Conservation (phyloP, 2,113 vertebrate genomes). For the Zeus faber region DNA sequence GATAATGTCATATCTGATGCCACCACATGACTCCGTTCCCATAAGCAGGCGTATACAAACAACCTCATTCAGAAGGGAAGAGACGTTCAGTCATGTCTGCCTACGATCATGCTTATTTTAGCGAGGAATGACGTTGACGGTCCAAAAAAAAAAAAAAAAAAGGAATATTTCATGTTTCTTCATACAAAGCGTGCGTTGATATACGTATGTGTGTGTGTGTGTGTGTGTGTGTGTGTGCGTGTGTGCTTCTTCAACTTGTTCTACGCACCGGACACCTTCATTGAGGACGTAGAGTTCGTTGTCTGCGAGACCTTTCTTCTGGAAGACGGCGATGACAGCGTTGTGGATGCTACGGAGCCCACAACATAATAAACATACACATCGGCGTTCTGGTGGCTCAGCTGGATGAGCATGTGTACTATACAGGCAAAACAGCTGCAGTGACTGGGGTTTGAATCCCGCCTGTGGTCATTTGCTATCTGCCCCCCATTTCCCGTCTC, state of each 20-base stretch:
- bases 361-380: conserved; percentile 14
- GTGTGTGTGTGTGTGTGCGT: conserved; percentile 5
- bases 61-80: conserved; percentile 33
- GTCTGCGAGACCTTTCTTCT: conserved; percentile 90
- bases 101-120: conserved; percentile 36
- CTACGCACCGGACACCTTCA: conserved; percentile 79
- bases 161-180: not conserved
- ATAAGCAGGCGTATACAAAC: conserved; percentile 57
- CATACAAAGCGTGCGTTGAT: not conserved
- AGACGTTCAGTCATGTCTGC: conserved; percentile 20
- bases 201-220: not conserved
- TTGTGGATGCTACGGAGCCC: conserved; percentile 85
- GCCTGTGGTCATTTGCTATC: not conserved
- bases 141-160: conserved; percentile 12
- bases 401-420: too few species aligned
- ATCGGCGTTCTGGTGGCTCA: too few species aligned
- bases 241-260: conserved; percentile 8
- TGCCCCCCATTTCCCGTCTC: too few species aligned
- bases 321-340: conserved; percentile 92
- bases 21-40: conserved; percentile 50
- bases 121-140: conserved; percentile 36
- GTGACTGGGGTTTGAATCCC: not conserved
- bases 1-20: conserved; percentile 60
- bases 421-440: not conserved
- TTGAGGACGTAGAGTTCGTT: conserved; percentile 92